These are phyloP conservation scores for Zaprionus taronus DNA, from an alignment of 1,140 invertebrate genomes.

Conservation along the genomic window DNA sequence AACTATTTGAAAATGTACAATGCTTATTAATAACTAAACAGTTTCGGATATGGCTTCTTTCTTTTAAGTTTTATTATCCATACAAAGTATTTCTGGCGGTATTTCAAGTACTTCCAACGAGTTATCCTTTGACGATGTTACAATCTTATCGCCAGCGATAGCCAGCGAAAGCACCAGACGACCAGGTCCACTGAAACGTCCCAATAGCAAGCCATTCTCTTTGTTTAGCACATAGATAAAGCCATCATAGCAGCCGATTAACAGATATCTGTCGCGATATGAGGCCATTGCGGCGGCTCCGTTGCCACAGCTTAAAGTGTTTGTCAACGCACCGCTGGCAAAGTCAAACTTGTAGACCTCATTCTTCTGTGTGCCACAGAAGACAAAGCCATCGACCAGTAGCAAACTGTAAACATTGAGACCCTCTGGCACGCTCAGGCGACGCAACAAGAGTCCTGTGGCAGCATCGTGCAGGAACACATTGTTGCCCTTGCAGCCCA, in stretches of 20 bases:
- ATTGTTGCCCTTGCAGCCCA: conserved; percentile 88
- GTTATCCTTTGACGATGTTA: conserved; percentile 78
- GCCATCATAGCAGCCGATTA: conserved; percentile 89
- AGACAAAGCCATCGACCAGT: conserved; percentile 87
- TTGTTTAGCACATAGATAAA: conserved; percentile 89
- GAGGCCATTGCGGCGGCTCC: conserved; percentile 88
- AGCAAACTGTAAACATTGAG: conserved; percentile 89
- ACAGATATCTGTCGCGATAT: conserved; percentile 86
- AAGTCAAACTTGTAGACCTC: conserved; percentile 89
- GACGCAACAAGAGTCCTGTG: conserved; percentile 87
- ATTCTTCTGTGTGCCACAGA: conserved; percentile 88
- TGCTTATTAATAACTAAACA: conserved; percentile 5
- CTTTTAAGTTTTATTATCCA: not conserved
- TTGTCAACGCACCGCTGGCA: conserved; percentile 86
- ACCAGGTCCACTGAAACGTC: conserved; percentile 87
- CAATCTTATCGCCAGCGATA: conserved; percentile 86
- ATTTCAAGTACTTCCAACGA: conserved; percentile 69
- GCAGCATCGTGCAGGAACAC: conserved; percentile 88
- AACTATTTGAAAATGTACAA: conserved; percentile 36
- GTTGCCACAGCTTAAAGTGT: conserved; percentile 87
- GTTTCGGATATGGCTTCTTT: not conserved
- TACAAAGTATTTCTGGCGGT: conserved; percentile 48
- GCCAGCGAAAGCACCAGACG: conserved; percentile 88
- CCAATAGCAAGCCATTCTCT: conserved; percentile 77
- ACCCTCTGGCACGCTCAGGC: conserved; percentile 86